Evolutionary conservation across 1,140 invertebrate species (phyloP), one percentile per base, ranked within the genome.

Genomic region (Ganaspis sp.): DNA sequence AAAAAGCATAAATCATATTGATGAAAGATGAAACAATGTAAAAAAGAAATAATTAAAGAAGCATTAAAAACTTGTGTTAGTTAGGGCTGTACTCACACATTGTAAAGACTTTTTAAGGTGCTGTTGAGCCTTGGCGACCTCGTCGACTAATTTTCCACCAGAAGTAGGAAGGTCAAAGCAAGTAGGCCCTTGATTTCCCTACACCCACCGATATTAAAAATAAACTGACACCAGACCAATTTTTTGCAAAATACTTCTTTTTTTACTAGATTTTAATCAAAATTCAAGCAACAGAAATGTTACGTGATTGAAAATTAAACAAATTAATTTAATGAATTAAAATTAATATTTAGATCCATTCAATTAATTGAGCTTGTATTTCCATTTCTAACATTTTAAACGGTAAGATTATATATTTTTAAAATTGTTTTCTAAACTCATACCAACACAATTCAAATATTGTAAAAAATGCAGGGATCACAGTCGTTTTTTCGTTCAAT

Each of bases 61-160:
- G 58, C 23, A 64, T 15, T 29, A 64, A 34, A 34, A 34, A 34
- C 29, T 34, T 34, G 29, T 3, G 29, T 34, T 34, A 34, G 29
- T 34, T 34, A 64, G 78, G 81, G 77, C 83, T 86, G 86, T 91
- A 92, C 92, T 92, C 89, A 92, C 92, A 92, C 90, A 92, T 87
- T 92, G 90, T 86, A 93, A 91, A 86, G 92, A 92, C 77, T 91
- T 87, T 92, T 92, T 92, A 88, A 93, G 92, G 86, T 93, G 91
- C 85, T 92, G 91, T 71, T 91, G 91, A 84, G 92, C 92, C 89
- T 92, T 92, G 86, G 92, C 92, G 80, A 93, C 91, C 85, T 93
- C 92, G 78, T 89, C 90, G 78, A 92, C 90, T 84, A 93, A 89
- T 86, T 91, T 91, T 89, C 87, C 87, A 88, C 87, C 87, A 84